phyloP scores from a whole-genome alignment of 92 coral and sea anemone genomes.

The Porites lobata region DNA sequence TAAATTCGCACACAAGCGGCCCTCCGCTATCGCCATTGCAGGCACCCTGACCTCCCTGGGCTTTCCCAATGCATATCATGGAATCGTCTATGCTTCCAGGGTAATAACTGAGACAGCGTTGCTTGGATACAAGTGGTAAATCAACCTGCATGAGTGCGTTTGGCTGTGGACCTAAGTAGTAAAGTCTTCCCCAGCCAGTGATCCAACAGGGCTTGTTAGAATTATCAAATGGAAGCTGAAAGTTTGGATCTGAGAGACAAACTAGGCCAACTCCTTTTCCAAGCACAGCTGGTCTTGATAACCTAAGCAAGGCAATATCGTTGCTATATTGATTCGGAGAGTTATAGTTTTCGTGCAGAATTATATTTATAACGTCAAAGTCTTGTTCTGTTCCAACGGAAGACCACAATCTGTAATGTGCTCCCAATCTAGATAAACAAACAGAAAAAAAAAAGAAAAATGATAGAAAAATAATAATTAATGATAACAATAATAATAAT shows the following conservation, averaged over 20 bases:
- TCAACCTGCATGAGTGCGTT: conserved; percentile 22
- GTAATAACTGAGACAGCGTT: neutral
- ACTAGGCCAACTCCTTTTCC: conserved; percentile 43
- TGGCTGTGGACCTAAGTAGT: neutral
- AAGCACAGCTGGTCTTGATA: conserved; percentile 15
- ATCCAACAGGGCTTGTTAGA: conserved; percentile 32
- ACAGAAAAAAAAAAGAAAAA: neutral
- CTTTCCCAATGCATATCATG: conserved; percentile 32
- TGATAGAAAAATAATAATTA: neutral
- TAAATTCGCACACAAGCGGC: conserved; percentile 61
- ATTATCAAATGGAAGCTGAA: conserved; percentile 28
- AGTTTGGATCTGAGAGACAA: conserved; percentile 1
- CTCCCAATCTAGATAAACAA: conserved; percentile 15
- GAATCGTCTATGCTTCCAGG: conserved; percentile 11
- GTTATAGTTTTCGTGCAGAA: conserved; percentile 12
- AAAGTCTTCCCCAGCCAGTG: conserved; percentile 41
- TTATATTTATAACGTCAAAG: conserved; percentile 14
- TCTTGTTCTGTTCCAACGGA: conserved; percentile 31
- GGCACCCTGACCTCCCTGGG: conserved; percentile 1
- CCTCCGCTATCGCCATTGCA: conserved; percentile 47
- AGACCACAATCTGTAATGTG: conserved; percentile 19
- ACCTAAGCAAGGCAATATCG: conserved; percentile 20
- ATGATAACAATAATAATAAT: no score
- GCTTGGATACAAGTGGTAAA: conserved; percentile 14
- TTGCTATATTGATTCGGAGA: neutral